These are phyloP conservation scores for Laticauda laticaudata DNA, from an alignment of 2,113 vertebrate species.

Conservation along the genomic window DNA sequence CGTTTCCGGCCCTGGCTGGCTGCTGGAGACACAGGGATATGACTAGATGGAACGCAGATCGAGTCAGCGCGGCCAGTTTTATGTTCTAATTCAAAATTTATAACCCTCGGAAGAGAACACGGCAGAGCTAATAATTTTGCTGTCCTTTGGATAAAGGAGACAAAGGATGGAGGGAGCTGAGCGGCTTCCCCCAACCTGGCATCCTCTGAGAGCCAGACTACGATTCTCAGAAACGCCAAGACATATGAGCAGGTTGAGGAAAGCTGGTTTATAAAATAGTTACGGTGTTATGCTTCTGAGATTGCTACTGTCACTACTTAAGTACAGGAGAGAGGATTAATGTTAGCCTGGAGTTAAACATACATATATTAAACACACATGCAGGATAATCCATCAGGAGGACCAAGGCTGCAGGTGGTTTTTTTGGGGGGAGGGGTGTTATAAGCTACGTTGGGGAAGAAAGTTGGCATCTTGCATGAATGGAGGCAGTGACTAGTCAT, in stretches of 20 bases:
- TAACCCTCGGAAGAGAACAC: conserved; percentile 28
- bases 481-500: neutral
- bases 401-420: neutral
- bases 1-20: conserved; percentile 37
- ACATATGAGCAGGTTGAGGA: neutral
- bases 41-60: conserved; percentile 24
- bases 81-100: conserved; percentile 64
- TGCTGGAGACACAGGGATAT: conserved; percentile 42
- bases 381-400: neutral
- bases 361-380: neutral
- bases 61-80: conserved; percentile 57
- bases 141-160: neutral
- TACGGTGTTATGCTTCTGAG: neutral
- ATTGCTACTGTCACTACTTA: neutral
- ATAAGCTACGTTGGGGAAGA: neutral
- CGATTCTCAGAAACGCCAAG: neutral
- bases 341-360: neutral
- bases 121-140: neutral
- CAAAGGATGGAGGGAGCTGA: neutral
- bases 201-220: neutral
- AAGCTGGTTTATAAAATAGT: neutral
- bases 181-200: accelerated
- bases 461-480: neutral
- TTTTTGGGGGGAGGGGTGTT: neutral
- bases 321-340: neutral